Conservation (phyloP, 2,113 vertebrate species). For the Anguilla japonica region DNA sequence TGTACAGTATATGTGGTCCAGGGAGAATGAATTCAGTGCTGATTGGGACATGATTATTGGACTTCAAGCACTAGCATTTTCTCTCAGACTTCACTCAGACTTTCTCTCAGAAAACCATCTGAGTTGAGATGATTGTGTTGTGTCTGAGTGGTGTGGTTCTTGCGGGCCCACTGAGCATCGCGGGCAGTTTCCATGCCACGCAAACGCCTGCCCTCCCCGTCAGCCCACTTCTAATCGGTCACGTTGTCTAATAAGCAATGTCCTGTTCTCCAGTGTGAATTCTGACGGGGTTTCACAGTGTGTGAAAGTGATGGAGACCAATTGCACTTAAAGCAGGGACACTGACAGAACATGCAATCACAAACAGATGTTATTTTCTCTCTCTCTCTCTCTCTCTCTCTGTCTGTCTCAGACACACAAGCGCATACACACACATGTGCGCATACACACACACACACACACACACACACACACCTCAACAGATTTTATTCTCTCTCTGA, state of each 20-base stretch:
- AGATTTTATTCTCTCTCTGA: neutral
- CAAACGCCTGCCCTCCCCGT: neutral
- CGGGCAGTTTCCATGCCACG: too few relatives aligned
- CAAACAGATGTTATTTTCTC: neutral
- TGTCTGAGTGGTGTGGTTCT: neutral
- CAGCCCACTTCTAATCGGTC: neutral
- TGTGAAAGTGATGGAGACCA: neutral
- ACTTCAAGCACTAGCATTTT: neutral
- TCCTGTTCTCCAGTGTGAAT: neutral
- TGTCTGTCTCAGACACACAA: conserved; percentile 12
- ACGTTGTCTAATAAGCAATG: neutral
- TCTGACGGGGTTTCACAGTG: neutral
- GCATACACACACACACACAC: conserved; percentile 4
- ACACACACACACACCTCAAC: neutral
- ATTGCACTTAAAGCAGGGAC: neutral
- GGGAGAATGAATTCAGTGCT: neutral
- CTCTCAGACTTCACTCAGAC: neutral
- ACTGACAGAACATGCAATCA: neutral
- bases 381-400: neutral
- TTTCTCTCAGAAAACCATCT: neutral
- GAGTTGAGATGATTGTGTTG: neutral
- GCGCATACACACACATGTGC: conserved; percentile 9
- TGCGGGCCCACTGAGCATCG: neutral
- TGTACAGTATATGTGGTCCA: neutral
- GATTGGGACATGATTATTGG: neutral